Conservation (phyloP, 2,797 vertebrate genomes). For the Pyrocephalus nanus region DNA sequence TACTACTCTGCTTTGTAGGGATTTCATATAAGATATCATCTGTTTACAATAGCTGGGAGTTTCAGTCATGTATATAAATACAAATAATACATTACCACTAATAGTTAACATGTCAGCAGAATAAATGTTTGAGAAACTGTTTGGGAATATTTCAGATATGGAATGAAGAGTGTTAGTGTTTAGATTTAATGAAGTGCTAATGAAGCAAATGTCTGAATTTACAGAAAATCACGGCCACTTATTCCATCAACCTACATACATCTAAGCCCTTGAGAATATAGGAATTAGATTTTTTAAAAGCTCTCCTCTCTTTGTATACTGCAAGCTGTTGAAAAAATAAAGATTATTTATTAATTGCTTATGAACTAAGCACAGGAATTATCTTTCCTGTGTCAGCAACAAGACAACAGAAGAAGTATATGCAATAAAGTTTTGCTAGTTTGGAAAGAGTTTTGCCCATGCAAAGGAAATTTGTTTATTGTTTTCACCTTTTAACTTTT, state of each 20-base stretch:
- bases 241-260: background rate
- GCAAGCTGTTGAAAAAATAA: background rate
- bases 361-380: background rate
- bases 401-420: background rate
- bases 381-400: background rate
- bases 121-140: background rate
- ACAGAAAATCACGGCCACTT: background rate
- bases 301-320: background rate
- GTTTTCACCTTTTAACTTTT: constrained; percentile 11
- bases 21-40: background rate
- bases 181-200: constrained; percentile 12
- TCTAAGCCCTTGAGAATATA: background rate
- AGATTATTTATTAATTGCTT: background rate
- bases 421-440: background rate
- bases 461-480: background rate
- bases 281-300: background rate
- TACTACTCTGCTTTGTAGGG: background rate
- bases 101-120: background rate
- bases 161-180: background rate
- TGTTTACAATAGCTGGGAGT: background rate
- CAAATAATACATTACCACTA: background rate
- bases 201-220: background rate
- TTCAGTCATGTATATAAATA: background rate
- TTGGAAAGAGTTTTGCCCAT: background rate
- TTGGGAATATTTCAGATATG: background rate